Percentiles rank a stretch among this genome's conserved stretches.
Conservation (phyloP, 1,140 invertebrate genomes). For the Physella acuta region DNA sequence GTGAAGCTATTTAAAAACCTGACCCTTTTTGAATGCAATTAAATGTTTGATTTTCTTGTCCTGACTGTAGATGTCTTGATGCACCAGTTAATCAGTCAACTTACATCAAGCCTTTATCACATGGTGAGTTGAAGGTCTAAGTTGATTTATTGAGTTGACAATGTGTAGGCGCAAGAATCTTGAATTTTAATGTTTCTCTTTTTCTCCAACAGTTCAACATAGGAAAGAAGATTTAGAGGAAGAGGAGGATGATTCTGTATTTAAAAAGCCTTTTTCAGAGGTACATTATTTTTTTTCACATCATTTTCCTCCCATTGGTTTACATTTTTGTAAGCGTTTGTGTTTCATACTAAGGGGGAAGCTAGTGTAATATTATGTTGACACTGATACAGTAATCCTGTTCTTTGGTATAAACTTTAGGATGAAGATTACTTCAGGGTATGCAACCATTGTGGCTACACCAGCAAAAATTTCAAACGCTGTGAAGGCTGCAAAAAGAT, state of each 20-base stretch:
- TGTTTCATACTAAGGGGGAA: no score
- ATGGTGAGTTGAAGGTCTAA: neutral
- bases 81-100: slow-evolving; percentile 2
- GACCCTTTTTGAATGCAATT: no score
- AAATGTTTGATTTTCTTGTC: no score
- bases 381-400: no score
- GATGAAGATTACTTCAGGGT: slow-evolving; percentile 28
- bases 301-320: no score
- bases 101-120: slow-evolving; percentile 18
- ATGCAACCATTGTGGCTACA: slow-evolving; percentile 41
- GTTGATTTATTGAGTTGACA: neutral
- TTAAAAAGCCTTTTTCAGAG: slow-evolving; percentile 23
- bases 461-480: slow-evolving; percentile 33
- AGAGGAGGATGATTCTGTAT: slow-evolving; percentile 15
- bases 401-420: slow-evolving; percentile 6
- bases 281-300: no score
- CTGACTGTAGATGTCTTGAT: no score
- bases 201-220: neutral
- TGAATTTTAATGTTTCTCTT: neutral
- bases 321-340: no score
- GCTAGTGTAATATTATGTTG: no score
- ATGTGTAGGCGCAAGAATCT: neutral
- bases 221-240: slow-evolving; percentile 8
- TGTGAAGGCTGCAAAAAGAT: slow-evolving; percentile 38
- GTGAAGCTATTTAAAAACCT: no score